Conservation (phyloP, 2,888 invertebrate species). For the Lithosia quadra region DNA sequence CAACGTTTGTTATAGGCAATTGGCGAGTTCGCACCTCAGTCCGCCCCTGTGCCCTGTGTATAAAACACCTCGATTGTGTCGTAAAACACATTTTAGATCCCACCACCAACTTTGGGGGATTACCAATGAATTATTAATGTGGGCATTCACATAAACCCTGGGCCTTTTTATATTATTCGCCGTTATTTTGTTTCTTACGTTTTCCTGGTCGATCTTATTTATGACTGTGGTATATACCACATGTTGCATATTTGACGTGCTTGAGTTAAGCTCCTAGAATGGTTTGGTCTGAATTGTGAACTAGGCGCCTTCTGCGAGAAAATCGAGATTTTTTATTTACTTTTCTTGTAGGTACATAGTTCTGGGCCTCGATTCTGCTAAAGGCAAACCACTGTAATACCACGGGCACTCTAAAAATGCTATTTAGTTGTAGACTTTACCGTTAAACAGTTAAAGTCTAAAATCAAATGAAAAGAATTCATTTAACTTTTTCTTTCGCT, state of each 20-base stretch:
- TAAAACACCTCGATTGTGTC: conserved; percentile 73
- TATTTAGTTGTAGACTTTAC: no score
- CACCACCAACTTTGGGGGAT: conserved; percentile 74
- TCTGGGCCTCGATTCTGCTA: no score
- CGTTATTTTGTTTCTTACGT: conserved; percentile 58
- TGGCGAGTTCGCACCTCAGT: conserved; percentile 51
- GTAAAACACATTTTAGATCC: conserved; percentile 74
- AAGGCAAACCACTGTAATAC: no score
- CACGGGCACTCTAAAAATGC: no score
- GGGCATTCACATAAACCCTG: conserved; percentile 75
- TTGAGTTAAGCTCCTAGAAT: conserved; percentile 40
- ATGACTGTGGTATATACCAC: conserved; percentile 41
- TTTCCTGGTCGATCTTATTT: conserved; percentile 55
- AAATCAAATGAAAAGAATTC: no score
- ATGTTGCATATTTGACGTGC: conserved; percentile 51
- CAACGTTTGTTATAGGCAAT: conserved; percentile 21
- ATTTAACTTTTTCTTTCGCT: no score
- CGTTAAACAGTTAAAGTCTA: no score
- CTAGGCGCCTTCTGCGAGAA: conserved; percentile 23
- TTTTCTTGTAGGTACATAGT: no score
- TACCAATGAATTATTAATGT: conserved; percentile 84
- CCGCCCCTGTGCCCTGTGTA: conserved; percentile 55
- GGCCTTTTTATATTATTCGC: conserved; percentile 64
- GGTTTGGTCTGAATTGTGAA: conserved; percentile 36
- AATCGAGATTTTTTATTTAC: conserved; percentile 20